These are phyloP conservation scores for Agriopis aurantiaria DNA, from an alignment of 2,888 invertebrate genomes.

Conservation along the genomic window DNA sequence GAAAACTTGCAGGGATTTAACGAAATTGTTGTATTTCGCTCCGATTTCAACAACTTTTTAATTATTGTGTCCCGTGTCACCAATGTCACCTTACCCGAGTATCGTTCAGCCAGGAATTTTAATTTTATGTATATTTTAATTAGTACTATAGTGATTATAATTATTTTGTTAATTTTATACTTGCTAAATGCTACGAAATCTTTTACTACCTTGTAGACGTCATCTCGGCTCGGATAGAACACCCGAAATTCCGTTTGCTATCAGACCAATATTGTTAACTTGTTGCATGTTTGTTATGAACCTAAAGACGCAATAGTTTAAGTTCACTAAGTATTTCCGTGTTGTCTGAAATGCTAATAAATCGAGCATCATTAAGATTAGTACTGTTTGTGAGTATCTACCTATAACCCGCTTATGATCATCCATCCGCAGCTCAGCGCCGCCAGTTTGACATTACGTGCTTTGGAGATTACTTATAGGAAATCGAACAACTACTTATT, in stretches of 20 bases:
- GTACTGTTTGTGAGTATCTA: neutral
- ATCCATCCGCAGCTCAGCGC: conserved; percentile 29
- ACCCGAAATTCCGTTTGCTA: neutral
- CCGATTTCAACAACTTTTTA: conserved; percentile 71
- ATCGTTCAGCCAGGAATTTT: conserved; percentile 17
- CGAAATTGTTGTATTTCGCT: conserved; percentile 63
- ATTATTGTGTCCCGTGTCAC: conserved; percentile 54
- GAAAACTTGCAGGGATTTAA: conserved; percentile 71
- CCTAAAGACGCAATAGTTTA: conserved; percentile 3
- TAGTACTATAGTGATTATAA: neutral
- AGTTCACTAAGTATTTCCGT: conserved; percentile 17
- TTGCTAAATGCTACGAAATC: neutral
- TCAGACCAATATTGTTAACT: neutral
- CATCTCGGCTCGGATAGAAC: neutral
- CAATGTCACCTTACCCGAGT: conserved; percentile 30
- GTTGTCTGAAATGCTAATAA: conserved; percentile 25
- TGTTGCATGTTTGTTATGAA: conserved; percentile 9
- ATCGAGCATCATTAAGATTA: conserved; percentile 18
- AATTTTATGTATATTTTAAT: conserved; percentile 6
- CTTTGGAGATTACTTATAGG: conserved; percentile 22
- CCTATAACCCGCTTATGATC: conserved; percentile 6
- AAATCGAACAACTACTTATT: conserved; percentile 1
- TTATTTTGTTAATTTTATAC: neutral
- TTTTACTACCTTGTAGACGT: neutral
- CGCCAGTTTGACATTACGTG: conserved; percentile 7